phyloP scores from a whole-genome alignment of 2,113 vertebrate species.

The Brachyistius frenatus region DNA sequence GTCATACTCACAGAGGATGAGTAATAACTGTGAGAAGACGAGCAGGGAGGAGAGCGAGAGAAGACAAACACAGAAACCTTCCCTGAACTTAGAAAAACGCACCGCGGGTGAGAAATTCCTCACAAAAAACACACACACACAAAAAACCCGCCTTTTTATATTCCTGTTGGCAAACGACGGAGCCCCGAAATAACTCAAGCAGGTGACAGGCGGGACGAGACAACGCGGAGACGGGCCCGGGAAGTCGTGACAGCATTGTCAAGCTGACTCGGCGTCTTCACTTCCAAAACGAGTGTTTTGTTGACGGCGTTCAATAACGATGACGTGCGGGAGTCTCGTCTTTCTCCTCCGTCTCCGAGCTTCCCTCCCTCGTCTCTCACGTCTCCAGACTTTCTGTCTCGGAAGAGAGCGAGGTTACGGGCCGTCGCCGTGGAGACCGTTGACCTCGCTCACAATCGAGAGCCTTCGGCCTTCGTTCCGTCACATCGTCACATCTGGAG shows the following conservation, averaged over 20 bases:
- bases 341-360: neutral
- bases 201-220: constrained; percentile 51
- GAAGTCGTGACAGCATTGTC: constrained; percentile 16
- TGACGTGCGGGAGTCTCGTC: neutral
- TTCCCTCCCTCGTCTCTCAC: neutral
- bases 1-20: constrained; percentile 59
- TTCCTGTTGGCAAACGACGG: constrained; percentile 2
- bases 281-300: neutral
- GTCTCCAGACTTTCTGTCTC: constrained; percentile 10
- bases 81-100: constrained; percentile 26
- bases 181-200: constrained; percentile 37
- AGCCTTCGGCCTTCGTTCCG: neutral
- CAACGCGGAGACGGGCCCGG: constrained; percentile 19
- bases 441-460: constrained; percentile 21
- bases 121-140: too few relatives aligned
- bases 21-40: constrained; percentile 54
- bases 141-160: constrained; percentile 51
- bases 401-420: constrained; percentile 1
- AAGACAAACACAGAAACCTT: constrained; percentile 1
- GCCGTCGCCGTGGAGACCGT: constrained; percentile 23
- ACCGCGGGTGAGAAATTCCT: constrained; percentile 24
- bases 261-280: neutral
- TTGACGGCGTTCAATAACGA: too few relatives aligned
- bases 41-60: neutral
- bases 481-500: neutral